Evolutionary conservation across 2,113 vertebrate species (phyloP).

Genomic region (Apistogramma diplotaenia): DNA sequence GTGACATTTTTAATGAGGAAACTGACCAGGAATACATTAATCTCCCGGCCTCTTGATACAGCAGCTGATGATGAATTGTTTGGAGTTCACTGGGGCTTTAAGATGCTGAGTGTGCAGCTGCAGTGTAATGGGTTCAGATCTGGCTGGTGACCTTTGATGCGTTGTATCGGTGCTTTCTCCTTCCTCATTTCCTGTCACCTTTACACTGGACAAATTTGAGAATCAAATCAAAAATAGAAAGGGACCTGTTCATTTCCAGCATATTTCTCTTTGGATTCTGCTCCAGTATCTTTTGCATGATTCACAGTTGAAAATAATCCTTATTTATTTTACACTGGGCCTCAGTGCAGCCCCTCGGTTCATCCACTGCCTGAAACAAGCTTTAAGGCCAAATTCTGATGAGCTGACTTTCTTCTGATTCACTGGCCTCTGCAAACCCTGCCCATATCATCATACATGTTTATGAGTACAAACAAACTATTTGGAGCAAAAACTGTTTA

Average conservation of each 20-base stretch:
- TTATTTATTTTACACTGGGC: neutral
- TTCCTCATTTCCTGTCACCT: neutral
- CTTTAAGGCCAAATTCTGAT: neutral
- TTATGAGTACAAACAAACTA: neutral
- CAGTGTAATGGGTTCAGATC: neutral
- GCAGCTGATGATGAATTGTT: neutral
- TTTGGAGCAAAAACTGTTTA: neutral
- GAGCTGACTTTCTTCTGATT: neutral
- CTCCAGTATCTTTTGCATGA: neutral
- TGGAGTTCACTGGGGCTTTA: neutral
- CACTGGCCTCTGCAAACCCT: neutral
- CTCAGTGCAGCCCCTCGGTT: neutral
- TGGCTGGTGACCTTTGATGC: neutral
- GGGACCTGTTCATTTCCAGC: neutral
- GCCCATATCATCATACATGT: neutral
- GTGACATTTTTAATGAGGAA: constrained; percentile 19
- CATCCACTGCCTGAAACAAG: neutral
- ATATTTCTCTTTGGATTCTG: neutral
- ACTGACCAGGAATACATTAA: neutral
- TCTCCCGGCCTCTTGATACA: neutral
- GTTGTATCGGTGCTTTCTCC: neutral
- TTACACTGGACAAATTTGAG: neutral
- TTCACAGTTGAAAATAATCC: neutral
- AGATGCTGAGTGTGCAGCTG: neutral
- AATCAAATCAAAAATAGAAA: neutral